Evolutionary conservation across 2,888 invertebrate species (phyloP).

Genomic region (Phortica okadai): DNA sequence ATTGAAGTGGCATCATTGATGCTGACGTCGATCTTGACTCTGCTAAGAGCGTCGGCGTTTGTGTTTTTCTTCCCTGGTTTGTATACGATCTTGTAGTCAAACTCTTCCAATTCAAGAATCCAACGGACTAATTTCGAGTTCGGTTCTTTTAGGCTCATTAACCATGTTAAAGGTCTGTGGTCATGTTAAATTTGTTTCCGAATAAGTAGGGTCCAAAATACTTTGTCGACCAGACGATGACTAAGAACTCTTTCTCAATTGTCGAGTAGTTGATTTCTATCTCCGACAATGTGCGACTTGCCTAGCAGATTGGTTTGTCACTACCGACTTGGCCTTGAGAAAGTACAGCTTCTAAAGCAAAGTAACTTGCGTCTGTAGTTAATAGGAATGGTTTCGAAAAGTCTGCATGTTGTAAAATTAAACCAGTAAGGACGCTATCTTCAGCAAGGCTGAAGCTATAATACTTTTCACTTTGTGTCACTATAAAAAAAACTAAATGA

Average conservation of each 20-base stretch:
- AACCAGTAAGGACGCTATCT: too few relatives aligned
- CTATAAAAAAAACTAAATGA: too few relatives aligned
- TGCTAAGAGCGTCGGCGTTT: conserved; percentile 44
- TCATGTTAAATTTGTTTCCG: conserved; percentile 71
- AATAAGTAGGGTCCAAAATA: conserved; percentile 70
- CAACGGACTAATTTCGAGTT: conserved; percentile 24
- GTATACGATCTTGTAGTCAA: conserved; percentile 40
- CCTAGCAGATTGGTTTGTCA: too few relatives aligned
- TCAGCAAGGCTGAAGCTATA: too few relatives aligned
- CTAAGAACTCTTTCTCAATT: too few relatives aligned
- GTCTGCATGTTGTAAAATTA: conserved; percentile 44
- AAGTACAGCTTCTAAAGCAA: too few relatives aligned
- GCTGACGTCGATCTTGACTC: conserved; percentile 36
- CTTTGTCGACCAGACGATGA: too few relatives aligned
- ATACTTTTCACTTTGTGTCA: too few relatives aligned
- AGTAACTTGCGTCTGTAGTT: too few relatives aligned
- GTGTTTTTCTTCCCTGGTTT: conserved; percentile 38
- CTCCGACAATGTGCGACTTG: too few relatives aligned
- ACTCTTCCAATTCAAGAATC: conserved; percentile 40
- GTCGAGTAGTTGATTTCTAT: too few relatives aligned
- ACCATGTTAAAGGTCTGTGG: conserved; percentile 64
- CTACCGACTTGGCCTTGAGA: too few relatives aligned
- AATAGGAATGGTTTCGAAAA: conserved; percentile 44
- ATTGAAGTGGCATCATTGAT: neutral
- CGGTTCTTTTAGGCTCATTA: conserved; percentile 30